Percentiles rank a stretch among this genome's conserved stretches.
Conservation (phyloP, 2,113 vertebrate genomes). For the Embiotoca jacksoni region DNA sequence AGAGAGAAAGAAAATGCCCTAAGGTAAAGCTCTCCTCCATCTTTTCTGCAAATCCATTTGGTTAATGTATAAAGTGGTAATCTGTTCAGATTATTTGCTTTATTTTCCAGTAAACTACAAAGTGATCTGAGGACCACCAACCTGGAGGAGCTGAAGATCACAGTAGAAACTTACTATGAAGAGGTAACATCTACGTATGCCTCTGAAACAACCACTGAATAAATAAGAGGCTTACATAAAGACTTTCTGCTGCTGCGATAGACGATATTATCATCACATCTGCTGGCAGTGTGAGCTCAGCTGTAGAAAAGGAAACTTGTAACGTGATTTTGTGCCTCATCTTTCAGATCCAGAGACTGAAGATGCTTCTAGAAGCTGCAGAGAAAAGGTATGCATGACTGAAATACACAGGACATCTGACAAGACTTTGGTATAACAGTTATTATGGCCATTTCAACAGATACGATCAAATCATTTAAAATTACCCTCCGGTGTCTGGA, state of each 20-base stretch:
- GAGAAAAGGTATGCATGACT: constrained; percentile 87
- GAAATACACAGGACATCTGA: not conserved
- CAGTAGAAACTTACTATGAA: constrained; percentile 90
- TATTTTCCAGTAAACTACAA: constrained; percentile 87
- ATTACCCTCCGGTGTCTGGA: no score
- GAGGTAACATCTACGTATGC: constrained; percentile 83
- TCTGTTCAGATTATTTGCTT: not conserved
- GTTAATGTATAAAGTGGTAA: not conserved
- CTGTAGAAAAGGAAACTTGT: constrained; percentile 5
- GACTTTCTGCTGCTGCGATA: not conserved
- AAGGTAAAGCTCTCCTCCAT: constrained; percentile 76
- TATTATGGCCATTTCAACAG: no score
- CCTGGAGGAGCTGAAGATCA: constrained; percentile 91
- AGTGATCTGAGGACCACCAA: constrained; percentile 88
- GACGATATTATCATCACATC: not conserved
- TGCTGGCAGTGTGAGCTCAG: not conserved
- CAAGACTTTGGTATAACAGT: not conserved
- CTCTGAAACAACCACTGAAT: not conserved
- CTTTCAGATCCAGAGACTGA: constrained; percentile 90
- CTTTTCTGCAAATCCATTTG: accelerated
- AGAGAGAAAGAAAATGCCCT: constrained; percentile 90
- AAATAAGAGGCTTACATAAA: not conserved
- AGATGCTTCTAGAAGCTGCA: constrained; percentile 84
- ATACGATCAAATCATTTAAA: no score
- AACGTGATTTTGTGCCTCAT: not conserved